phyloP scores from a whole-genome alignment of 2,888 invertebrate species.

The Rhaphigaster nebulosa region DNA sequence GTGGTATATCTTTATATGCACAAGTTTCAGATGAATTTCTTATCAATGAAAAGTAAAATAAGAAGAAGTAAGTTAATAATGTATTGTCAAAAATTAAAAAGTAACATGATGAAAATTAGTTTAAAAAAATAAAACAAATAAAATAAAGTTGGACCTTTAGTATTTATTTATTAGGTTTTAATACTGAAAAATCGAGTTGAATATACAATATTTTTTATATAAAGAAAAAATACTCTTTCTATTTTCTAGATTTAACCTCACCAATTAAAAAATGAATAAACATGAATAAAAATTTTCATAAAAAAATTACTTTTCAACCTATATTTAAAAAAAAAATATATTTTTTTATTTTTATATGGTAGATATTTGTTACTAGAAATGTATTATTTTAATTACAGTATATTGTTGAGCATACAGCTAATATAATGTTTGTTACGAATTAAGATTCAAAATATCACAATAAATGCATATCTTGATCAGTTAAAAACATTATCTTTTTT shows the following conservation, averaged over 20 bases:
- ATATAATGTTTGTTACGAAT: too few relatives aligned
- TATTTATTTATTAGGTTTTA: background rate
- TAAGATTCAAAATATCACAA: too few relatives aligned
- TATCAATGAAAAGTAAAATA: background rate
- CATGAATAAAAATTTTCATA: too few relatives aligned
- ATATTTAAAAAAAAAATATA: too few relatives aligned
- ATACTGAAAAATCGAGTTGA: background rate
- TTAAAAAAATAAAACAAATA: background rate
- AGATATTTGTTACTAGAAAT: background rate
- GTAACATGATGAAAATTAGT: background rate
- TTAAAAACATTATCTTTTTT: too few relatives aligned
- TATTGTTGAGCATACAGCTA: background rate
- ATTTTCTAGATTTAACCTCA: too few relatives aligned
- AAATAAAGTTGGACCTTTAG: background rate
- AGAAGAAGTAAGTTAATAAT: background rate
- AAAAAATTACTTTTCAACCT: too few relatives aligned
- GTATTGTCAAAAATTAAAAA: background rate
- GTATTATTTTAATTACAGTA: background rate
- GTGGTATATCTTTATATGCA: background rate
- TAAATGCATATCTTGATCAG: too few relatives aligned
- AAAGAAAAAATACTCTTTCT: too few relatives aligned
- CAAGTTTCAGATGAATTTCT: background rate
- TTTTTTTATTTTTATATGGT: too few relatives aligned
- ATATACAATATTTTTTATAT: background rate
- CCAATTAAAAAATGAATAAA: too few relatives aligned